Base-by-base conservation (phyloP, 2,797 vertebrate species). In the Pseudotriccus pelzelni region DNA sequence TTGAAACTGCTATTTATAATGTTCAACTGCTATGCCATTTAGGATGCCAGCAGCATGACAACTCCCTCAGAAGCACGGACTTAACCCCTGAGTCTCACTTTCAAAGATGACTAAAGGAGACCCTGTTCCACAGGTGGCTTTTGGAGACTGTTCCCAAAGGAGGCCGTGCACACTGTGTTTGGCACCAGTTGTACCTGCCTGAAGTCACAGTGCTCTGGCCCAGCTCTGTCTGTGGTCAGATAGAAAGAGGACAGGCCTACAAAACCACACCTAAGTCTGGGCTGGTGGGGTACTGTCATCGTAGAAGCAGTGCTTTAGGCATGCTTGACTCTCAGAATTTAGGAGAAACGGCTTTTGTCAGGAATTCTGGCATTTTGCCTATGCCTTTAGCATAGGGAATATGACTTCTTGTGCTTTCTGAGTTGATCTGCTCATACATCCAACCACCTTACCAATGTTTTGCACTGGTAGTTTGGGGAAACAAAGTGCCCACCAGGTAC, bases 1-100 rank as follows among this genome's bases (percentile, higher is more conserved):
- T 91, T 81, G 64, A 86, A 90, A 63, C 36, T 34, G 39, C 87
- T 97, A 94, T 97, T 95, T 97, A 84, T 95, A 86, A 69, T 43
- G 24, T 68, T 87, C 58, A 34, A 83, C 62, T 91, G 76, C 76
- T 66, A 8, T 91, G 79, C 68, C 20, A 32, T 82, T 84, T 56
- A 60, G 72, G 76, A 44, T 93, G 73, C 91, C 87, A 91, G 53
- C 68, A 89, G 82, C 32, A 2, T 72, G 60, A 50, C 58, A 75
- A 18, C 46, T 56, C 58, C 56, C 68, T 81, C 69, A 78, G 78
- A 60, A 87, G 68, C 14, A 1, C 67, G 5, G 60, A 19, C 27
- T 93, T 96, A 95, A 95, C 82, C 87, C 62, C 46, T 62, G 41
- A 87, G 49, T 75, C 23, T 92, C 36, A 4, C 41, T 80, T 80